These are phyloP conservation scores for Marmota flaviventris DNA, from an alignment of 2,113 vertebrate genomes.

Conservation along the genomic window DNA sequence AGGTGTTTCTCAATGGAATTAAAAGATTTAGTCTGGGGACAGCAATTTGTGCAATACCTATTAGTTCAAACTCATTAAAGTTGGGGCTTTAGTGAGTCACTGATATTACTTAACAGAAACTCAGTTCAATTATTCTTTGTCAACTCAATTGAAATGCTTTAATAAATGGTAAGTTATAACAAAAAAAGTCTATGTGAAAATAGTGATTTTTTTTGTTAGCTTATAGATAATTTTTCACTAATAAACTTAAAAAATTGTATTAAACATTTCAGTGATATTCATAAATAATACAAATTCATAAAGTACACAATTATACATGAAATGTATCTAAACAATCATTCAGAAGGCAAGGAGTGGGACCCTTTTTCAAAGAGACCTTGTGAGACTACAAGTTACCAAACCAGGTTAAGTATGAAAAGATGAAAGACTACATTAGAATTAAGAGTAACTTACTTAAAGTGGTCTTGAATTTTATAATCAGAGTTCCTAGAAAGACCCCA, in stretches of 20 bases:
- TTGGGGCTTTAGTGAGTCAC: neutral
- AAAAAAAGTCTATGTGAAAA: slow-evolving; percentile 48
- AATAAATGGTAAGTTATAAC: slow-evolving; percentile 39
- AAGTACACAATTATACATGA: slow-evolving; percentile 12
- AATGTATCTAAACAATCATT: slow-evolving; percentile 63
- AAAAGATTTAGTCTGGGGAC: neutral
- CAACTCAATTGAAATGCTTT: slow-evolving; percentile 46
- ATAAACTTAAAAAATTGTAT: slow-evolving; percentile 49
- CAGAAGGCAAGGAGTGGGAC: neutral
- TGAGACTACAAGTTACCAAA: neutral
- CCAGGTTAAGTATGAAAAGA: neutral
- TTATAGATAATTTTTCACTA: slow-evolving; percentile 64
- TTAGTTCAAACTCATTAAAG: neutral
- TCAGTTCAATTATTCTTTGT: slow-evolving; percentile 50
- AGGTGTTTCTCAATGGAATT: slow-evolving; percentile 50
- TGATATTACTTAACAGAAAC: neutral
- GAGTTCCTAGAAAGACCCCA: slow-evolving; percentile 43
- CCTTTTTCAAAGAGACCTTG: neutral
- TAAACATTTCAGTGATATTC: slow-evolving; percentile 60
- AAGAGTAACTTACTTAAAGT: slow-evolving; percentile 50
- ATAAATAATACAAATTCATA: slow-evolving; percentile 38
- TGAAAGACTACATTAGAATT: slow-evolving; percentile 21
- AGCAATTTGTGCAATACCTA: neutral
- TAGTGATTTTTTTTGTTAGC: slow-evolving; percentile 35
- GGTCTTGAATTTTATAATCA: slow-evolving; percentile 21